These are phyloP conservation scores for Rotaria macrura DNA, from an alignment of 2,888 invertebrate species.

Conservation along the genomic window DNA sequence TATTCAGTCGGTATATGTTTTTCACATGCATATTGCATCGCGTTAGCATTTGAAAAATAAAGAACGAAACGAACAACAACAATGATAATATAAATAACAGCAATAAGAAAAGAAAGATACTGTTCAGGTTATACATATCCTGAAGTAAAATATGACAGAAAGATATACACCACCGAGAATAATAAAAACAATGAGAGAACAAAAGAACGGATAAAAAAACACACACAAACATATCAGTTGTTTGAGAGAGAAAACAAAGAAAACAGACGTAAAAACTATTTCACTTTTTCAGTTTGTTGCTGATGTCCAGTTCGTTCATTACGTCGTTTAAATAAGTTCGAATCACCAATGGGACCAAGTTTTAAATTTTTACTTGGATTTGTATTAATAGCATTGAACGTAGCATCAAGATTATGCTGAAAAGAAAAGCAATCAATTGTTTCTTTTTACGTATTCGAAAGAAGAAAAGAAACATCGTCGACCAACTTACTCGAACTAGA, in stretches of 20 bases:
- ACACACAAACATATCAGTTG: background rate
- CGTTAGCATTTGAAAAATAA: background rate
- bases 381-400: conserved; percentile 6
- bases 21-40: background rate
- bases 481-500: background rate
- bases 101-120: background rate
- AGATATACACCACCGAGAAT: background rate
- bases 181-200: background rate
- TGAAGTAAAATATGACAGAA: background rate
- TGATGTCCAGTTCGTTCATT: background rate
- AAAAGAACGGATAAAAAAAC: background rate
- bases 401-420: conserved; percentile 10
- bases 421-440: background rate
- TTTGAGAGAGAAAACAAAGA: background rate
- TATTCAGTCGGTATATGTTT: background rate
- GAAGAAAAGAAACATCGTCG: background rate
- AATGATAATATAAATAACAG: background rate
- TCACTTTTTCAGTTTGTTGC: conserved; percentile 19
- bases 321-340: conserved; percentile 5
- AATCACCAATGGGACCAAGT: conserved; percentile 10
- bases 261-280: background rate
- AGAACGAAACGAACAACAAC: background rate
- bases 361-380: background rate
- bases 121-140: conserved; percentile 2
- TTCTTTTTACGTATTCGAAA: background rate